Base-by-base conservation (phyloP, 2,797 vertebrate species). In the Hirundo rustica region DNA sequence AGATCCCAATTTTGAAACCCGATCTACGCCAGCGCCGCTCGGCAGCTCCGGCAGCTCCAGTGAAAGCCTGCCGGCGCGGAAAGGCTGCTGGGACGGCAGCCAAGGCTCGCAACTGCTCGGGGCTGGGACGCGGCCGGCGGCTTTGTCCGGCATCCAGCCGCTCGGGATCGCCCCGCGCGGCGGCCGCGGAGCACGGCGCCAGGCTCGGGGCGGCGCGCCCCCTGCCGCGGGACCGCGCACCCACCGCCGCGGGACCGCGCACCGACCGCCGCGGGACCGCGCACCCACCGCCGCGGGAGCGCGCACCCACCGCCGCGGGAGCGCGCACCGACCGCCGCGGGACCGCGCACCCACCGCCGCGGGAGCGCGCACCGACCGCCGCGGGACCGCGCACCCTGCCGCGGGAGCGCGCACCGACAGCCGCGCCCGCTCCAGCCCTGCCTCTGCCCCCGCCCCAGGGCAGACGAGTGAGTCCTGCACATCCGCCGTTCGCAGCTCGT, bases 1-100 rank as follows among this genome's bases (percentile, higher is more conserved):
- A 93, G 90, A 47, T 55, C 81, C 78, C 65, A 64, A 68, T 80
- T 95, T 88, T 91, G 94, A 76, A 96, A 91, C 78, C 45, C 1
- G 91, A 94, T 67, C 84, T 23, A 3, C 3, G 9, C 4, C 40
- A 73, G 85, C 26, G 6, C 23, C 17, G 10, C 10, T 53, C 60
- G 20, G 74, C 92, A 82, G 57, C 88, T 70, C 92, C 64, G 8
- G 85, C 54, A 91, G 85, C 83, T 51, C 34, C 7, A 22, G 55
- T 0, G 44, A 38, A 30, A 70, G 62, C 4, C 58, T 54, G 92
- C 64, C 76, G 4, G 85, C 68, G 6, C 66, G 88, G 66, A 42
- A 57, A 74, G 48, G 27, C 72, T 22, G 32, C 2, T 11, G 89
- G 94, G 87, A 54, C 4, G 76, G 68, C 91, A 16, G 94, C 94